Base-by-base conservation (phyloP, 2,113 vertebrate genomes). In the Gyps fulvus region DNA sequence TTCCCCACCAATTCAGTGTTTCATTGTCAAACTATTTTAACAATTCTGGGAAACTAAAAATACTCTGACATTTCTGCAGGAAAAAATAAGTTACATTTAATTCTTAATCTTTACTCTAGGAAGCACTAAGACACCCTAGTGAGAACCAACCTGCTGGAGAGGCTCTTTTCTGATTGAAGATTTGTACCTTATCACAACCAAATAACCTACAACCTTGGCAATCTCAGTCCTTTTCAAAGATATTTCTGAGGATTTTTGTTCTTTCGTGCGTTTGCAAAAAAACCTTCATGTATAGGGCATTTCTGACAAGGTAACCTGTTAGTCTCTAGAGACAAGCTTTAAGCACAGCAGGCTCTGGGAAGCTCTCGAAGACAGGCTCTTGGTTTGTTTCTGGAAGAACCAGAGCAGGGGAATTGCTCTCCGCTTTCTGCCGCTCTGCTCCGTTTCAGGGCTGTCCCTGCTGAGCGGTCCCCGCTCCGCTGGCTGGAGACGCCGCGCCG, bases 241-340 rank as follows among this genome's bases (percentile, higher is more conserved):
- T 9, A 16, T 17, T 49, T 78, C 21, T 49, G 40, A 55, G n/a
- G n/a, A 14, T 20, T 71, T 62, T 66, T 61, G 16, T 21, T 85
- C 42, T 43, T 43, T 5, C 14, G 3, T 13, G 25, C 7, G 1
- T 27, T 38, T 54, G 52, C 59, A 61, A 42, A 84, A 61, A 32
- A 79, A 40, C 9, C 32, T 76, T 26, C 40, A 13, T 0, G 2
- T 6, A 9, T 0, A 13, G 20, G 11, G 16, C 29, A 19, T 31
- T 67, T 63, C 57, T 27, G 67, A 20, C 9, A 32, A 58, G 49
- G 42, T 40, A 49, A 29, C 26, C 22, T 15, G 26, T 8, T 18
- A 22, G 42, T 36, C 16, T 42, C 34, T 19, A 17, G 22, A 16
- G 65, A 43, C 0, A 7, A 17, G 34, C 11, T 73, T 31, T 34